Evolutionary conservation across 2,888 invertebrate species (phyloP).

Genomic region (Geophilus truncorum): DNA sequence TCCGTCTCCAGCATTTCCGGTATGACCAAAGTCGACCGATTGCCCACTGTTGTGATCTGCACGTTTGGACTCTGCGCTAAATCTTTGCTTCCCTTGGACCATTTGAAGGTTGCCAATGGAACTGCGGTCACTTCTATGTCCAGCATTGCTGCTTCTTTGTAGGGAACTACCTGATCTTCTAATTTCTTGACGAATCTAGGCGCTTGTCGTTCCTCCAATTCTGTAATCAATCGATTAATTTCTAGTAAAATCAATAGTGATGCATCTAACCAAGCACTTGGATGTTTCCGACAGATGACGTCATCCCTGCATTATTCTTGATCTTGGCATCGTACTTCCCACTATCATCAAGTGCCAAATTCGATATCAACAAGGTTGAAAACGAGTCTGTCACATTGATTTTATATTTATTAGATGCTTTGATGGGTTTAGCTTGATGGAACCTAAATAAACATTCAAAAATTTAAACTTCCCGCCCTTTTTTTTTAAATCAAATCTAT

Average conservation of each 20-base stretch:
- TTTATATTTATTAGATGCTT: conserved; percentile 33
- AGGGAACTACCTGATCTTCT: neutral
- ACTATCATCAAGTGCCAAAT: conserved; percentile 54
- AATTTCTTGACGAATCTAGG: conserved; percentile 33
- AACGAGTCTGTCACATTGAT: neutral
- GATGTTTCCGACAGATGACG: conserved; percentile 39
- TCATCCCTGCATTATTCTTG: conserved; percentile 70
- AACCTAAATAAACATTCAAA: neutral
- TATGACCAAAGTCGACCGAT: conserved; percentile 72
- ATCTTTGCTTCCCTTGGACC: conserved; percentile 72
- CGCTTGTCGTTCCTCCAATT: neutral
- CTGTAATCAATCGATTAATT: neutral
- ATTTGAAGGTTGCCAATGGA: conserved; percentile 77
- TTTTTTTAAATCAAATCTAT: too few relatives aligned
- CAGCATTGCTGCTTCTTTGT: conserved; percentile 64
- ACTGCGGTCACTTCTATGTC: conserved; percentile 70
- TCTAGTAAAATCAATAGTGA: neutral
- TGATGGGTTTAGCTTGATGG: neutral
- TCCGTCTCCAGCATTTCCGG: conserved; percentile 65
- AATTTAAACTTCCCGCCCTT: neutral
- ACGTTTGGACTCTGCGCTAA: conserved; percentile 62
- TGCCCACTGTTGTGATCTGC: conserved; percentile 67
- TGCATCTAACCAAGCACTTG: conserved; percentile 38
- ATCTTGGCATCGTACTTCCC: conserved; percentile 85
- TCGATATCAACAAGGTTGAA: neutral